phyloP scores from a whole-genome alignment of 53 echinoderm and acorn worm species.

The Henricia sp. region DNA sequence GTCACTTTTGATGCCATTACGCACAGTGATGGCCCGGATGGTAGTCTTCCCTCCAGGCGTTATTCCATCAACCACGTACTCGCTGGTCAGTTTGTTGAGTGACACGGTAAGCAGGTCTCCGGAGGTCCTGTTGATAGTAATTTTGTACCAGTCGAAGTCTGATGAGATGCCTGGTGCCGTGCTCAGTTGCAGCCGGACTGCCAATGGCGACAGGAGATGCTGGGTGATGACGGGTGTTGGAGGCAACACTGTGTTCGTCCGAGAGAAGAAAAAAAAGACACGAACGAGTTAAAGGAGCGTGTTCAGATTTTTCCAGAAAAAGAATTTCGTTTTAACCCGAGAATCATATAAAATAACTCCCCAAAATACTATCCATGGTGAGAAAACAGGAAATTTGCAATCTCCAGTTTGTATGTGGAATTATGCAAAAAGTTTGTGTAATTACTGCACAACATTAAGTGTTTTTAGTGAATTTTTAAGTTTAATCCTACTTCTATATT shows the following conservation, averaged over 20 bases:
- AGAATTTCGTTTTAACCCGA: too few species aligned
- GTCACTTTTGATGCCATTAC: constrained; percentile 40
- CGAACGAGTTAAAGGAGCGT: too few species aligned
- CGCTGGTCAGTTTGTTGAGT: background rate
- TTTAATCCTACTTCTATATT: too few species aligned
- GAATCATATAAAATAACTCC: too few species aligned
- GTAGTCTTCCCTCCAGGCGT: constrained; percentile 27
- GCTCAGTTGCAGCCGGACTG: constrained; percentile 13
- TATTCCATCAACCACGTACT: constrained; percentile 27
- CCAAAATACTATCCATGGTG: too few species aligned
- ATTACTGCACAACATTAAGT: too few species aligned
- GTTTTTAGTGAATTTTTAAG: too few species aligned
- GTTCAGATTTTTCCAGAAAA: too few species aligned
- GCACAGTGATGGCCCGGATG: constrained; percentile 7
- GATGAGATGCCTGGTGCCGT: background rate
- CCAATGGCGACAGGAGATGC: constrained; percentile 10
- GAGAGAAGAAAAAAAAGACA: background rate
- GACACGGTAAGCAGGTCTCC: background rate
- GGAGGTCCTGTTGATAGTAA: constrained; percentile 15
- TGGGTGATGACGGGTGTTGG: constrained; percentile 51
- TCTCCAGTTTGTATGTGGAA: too few species aligned
- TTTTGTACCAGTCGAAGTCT: constrained; percentile 26
- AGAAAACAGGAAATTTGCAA: too few species aligned
- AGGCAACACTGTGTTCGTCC: constrained; percentile 32
- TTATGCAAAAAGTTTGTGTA: too few species aligned